Conservation (phyloP, 2,888 invertebrate species). For the Thecocarcelia acutangulata region DNA sequence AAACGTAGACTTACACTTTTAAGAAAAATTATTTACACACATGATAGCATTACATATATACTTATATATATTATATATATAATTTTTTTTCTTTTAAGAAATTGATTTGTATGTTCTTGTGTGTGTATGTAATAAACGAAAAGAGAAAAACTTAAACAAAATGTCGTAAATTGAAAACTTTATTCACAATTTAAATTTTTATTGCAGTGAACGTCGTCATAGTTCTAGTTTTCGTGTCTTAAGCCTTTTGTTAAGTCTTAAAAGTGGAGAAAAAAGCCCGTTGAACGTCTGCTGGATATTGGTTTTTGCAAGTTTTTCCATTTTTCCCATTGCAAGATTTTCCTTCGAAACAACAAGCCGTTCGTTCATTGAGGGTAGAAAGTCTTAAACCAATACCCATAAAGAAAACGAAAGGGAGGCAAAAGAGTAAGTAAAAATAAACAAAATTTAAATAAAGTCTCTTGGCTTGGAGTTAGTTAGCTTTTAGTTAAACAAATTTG, state of each 20-base stretch:
- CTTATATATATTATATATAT: not conserved
- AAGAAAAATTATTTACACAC: constrained; percentile 27
- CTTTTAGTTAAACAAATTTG: constrained; percentile 14
- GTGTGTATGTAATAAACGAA: not conserved
- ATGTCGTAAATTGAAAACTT: not conserved
- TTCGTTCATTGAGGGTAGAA: no score
- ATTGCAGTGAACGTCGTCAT: constrained; percentile 6
- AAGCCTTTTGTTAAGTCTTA: constrained; percentile 36
- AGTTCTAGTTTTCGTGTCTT: not conserved
- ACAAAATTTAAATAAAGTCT: not conserved
- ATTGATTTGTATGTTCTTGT: no score
- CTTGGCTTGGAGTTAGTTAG: not conserved
- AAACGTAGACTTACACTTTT: not conserved
- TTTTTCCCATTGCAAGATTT: not conserved
- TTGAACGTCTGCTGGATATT: constrained; percentile 16
- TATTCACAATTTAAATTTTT: constrained; percentile 17
- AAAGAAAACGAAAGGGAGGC: not conserved
- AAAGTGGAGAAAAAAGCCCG: not conserved
- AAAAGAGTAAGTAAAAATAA: not conserved
- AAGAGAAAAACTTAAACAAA: constrained; percentile 11
- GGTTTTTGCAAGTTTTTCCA: not conserved
- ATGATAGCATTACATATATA: not conserved
- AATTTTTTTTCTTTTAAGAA: not conserved
- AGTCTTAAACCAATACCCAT: no score
- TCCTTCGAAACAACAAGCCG: no score